These are phyloP conservation scores for Monochamus saltuarius DNA, from an alignment of 1,140 invertebrate genomes.

Conservation along the genomic window DNA sequence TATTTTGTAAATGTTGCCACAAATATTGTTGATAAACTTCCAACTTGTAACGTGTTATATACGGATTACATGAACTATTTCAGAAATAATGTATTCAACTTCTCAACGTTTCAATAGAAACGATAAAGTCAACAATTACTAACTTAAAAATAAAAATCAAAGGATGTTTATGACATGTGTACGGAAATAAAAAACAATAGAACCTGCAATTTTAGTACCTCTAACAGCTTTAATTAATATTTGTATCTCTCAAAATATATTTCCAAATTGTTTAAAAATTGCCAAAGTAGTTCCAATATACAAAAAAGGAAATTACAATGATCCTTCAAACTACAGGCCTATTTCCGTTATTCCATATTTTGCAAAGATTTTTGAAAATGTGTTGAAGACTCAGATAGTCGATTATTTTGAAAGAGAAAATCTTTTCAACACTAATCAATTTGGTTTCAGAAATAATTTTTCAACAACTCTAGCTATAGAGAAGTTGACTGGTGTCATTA, in stretches of 20 bases:
- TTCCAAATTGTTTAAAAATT: background rate
- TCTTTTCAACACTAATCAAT: background rate
- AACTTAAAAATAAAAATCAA: slow-evolving; percentile 1
- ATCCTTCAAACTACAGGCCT: background rate
- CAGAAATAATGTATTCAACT: too few species aligned
- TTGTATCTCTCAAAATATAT: background rate
- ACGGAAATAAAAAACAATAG: background rate
- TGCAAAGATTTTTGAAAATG: background rate
- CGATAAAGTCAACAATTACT: background rate
- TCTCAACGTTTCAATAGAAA: too few species aligned
- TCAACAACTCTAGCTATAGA: background rate
- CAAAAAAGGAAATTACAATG: background rate
- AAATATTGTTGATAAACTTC: too few species aligned
- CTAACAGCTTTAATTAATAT: background rate
- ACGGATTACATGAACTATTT: too few species aligned
- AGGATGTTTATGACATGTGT: slow-evolving; percentile 1
- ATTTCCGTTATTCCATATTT: background rate
- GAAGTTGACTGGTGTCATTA: background rate
- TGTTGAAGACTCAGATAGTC: background rate
- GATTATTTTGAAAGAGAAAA: slow-evolving; percentile 6
- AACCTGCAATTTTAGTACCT: background rate
- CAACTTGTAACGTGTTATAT: too few species aligned
- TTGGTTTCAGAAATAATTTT: slow-evolving; percentile 3
- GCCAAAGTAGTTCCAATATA: background rate
- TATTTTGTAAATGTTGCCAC: too few species aligned